Evolutionary conservation across 2,888 invertebrate species (phyloP), one percentile per base, ranked within the genome.

Genomic region (Morinoia aosen): DNA sequence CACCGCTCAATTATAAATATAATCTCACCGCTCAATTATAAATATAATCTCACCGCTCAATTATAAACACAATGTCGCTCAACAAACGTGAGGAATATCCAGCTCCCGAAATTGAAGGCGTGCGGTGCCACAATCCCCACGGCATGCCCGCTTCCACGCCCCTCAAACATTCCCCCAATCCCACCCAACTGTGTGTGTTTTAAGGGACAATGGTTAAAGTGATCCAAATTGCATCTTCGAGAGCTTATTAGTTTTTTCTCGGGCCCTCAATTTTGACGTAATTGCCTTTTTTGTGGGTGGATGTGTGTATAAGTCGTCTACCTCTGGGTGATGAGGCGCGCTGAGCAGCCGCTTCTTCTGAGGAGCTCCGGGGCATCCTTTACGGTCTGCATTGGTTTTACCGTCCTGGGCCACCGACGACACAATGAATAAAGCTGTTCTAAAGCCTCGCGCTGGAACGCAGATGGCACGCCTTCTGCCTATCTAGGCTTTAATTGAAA

Each of bases 391-490:
- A 25, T 56, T 93, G 33, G 56, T 57, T 57, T 90, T 90, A 48
- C 90, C 40, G 48, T 39, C 90, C 39, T 14, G n/a, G 16, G 48
- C 25, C 48, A 48, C 90, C 48, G 40, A 90, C 48, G 90, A 90
- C 48, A 90, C 12, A 57, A 93, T 93, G 93, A 56, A 93, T 93
- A 93, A 93, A 57, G 93, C 12, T 7, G 93, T 93, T 93, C 93
- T 93, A 93, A 93, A 40, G 57, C 12, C n/a, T 33, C 16, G 93
- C 10, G 19, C 33, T 33, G 57, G 93, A 93, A 33, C 93, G 93
- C 93, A n/a, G 93, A 93, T 93, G 93, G 93, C 48, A 33, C 57
- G 93, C 93, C 93, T 93, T 48, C 93, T 93, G 93, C 93, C 93
- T 93, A 39, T 12, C 57, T 57, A 19, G 25, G 56, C 7, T 48